A percentile compares a stretch with the other conserved stretches of the same genome.
Evolutionary conservation across 2,113 vertebrate genomes (phyloP).

Genomic region (Leptobrachium ailaonicum): DNA sequence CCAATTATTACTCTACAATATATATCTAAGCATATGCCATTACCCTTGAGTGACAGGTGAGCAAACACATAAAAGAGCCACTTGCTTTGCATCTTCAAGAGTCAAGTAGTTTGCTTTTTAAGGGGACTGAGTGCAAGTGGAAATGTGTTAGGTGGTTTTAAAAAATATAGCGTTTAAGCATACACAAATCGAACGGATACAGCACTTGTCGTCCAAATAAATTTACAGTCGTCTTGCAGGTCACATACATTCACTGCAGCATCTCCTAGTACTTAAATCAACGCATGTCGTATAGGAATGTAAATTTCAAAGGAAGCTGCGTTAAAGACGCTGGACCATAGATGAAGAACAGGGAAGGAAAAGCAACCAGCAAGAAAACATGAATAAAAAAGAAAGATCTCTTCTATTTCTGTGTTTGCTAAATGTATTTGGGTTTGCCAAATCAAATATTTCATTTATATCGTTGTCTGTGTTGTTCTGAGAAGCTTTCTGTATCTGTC

Average conservation of each 20-base stretch:
- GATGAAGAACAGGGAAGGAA: background rate
- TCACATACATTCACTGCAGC: slow-evolving; percentile 11
- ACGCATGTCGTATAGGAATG: background rate
- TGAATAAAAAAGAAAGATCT: too few relatives aligned
- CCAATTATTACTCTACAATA: too few relatives aligned
- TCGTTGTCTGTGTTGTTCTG: too few relatives aligned
- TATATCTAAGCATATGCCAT: too few relatives aligned
- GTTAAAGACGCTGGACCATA: slow-evolving; percentile 1
- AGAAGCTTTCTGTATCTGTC: too few relatives aligned
- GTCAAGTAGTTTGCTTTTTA: background rate
- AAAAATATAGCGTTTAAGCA: slow-evolving; percentile 8
- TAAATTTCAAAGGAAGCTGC: background rate
- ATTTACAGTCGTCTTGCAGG: slow-evolving; percentile 17
- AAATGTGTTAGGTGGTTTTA: slow-evolving; percentile 4
- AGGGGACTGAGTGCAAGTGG: background rate
- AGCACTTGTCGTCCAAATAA: slow-evolving; percentile 12
- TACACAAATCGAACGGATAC: slow-evolving; percentile 10
- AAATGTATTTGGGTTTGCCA: too few relatives aligned
- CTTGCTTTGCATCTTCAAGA: too few relatives aligned
- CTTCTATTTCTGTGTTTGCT: too few relatives aligned
- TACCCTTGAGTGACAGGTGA: too few relatives aligned
- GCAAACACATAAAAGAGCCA: too few relatives aligned
- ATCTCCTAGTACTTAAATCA: slow-evolving; percentile 16
- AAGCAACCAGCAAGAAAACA: background rate
- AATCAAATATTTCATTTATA: too few relatives aligned